phyloP scores from a whole-genome alignment of 1,140 invertebrate genomes.

The Caenorhabditis latens region DNA sequence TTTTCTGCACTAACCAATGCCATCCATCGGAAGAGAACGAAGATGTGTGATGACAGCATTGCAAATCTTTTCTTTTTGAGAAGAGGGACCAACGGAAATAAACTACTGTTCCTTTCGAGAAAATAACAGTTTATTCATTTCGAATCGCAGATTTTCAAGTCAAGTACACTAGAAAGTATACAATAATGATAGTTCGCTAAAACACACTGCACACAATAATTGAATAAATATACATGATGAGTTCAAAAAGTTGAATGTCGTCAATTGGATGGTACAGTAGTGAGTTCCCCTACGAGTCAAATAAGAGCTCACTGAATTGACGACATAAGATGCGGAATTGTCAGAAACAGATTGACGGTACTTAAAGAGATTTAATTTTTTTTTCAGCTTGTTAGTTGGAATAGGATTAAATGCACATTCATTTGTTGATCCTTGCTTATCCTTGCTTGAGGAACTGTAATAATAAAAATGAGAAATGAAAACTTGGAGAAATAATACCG shows the following conservation, averaged over 20 bases:
- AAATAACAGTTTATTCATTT: background rate
- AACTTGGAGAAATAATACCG: background rate
- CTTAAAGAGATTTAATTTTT: background rate
- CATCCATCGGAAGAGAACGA: background rate
- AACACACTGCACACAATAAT: constrained; percentile 43
- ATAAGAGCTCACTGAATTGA: constrained; percentile 46
- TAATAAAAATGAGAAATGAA: background rate
- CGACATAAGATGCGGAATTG: constrained; percentile 1
- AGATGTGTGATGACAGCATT: background rate
- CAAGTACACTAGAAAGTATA: constrained; percentile 53
- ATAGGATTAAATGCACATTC: background rate
- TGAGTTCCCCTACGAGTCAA: constrained; percentile 53
- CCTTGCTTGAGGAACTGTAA: constrained; percentile 36
- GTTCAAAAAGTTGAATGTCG: background rate
- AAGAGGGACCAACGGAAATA: no score
- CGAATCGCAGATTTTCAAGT: constrained; percentile 26
- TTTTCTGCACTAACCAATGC: no score
- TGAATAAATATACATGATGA: constrained; percentile 40
- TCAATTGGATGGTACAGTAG: constrained; percentile 12
- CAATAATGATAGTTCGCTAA: constrained; percentile 2
- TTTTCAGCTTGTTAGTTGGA: background rate
- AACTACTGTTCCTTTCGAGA: no score
- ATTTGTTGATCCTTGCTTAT: background rate
- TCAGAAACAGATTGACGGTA: constrained; percentile 25
- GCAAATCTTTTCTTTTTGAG: background rate